Evolutionary conservation across 2,113 vertebrate species (phyloP).

Genomic region (Oreotrochilus melanogaster): DNA sequence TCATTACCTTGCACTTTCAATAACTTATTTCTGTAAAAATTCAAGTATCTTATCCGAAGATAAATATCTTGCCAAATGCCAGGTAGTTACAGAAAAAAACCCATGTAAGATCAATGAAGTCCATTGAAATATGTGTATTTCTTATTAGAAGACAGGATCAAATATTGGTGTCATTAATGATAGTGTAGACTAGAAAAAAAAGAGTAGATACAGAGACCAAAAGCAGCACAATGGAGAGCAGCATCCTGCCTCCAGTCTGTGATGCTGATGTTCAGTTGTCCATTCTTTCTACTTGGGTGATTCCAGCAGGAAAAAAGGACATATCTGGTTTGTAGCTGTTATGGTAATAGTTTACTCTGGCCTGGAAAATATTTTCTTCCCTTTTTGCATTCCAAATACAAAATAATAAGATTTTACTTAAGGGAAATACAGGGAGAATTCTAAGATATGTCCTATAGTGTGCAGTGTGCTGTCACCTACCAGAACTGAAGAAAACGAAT

Average conservation of each 20-base stretch:
- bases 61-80: not conserved
- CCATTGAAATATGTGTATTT: not conserved
- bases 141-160: not conserved
- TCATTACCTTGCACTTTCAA: not conserved
- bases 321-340: not conserved
- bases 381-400: not conserved
- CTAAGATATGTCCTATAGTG: not conserved
- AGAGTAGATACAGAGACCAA: not conserved
- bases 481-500: not conserved
- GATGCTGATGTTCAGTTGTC: not conserved
- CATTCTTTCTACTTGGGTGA: not conserved
- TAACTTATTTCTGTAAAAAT: not conserved
- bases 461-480: accelerated
- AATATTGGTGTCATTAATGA: not conserved
- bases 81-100: not conserved
- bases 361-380: not conserved
- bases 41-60: not conserved
- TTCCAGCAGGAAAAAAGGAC: not conserved
- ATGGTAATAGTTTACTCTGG: not conserved
- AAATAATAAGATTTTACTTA: not conserved
- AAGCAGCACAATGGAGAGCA: not conserved
- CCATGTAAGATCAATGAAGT: not conserved
- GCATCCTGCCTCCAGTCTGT: not conserved
- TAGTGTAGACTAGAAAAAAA: not conserved
- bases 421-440: accelerated